phyloP scores from a whole-genome alignment of 2,113 vertebrate genomes.

The Xenotilapia longispinis region DNA sequence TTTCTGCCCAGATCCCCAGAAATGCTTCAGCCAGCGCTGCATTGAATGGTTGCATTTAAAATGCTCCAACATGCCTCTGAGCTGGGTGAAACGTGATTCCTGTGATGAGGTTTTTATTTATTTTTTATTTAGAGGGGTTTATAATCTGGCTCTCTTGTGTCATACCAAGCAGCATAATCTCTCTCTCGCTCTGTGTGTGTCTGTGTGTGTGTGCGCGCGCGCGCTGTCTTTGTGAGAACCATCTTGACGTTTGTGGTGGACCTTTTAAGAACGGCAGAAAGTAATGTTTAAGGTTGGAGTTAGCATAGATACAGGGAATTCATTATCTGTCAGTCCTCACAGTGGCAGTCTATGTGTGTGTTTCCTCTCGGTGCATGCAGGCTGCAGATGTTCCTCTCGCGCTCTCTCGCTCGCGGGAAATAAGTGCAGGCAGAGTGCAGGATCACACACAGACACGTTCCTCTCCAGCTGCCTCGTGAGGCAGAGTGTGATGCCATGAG shows the following conservation, averaged over 20 bases:
- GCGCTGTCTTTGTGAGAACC: neutral
- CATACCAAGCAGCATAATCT: no score
- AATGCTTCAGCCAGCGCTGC: no score
- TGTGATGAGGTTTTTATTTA: no score
- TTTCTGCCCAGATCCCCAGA: no score
- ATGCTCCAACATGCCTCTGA: no score
- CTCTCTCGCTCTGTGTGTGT: no score
- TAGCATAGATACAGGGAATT: neutral
- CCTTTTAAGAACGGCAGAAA: neutral
- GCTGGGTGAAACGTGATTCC: no score
- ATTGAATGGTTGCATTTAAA: no score
- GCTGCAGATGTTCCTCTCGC: constrained; percentile 16
- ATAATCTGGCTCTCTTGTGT: no score
- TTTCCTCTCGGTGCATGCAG: neutral
- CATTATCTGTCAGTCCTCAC: neutral
- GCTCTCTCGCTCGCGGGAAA: neutral
- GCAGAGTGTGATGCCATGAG: constrained; percentile 15
- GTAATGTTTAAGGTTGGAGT: neutral
- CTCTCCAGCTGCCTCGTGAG: neutral
- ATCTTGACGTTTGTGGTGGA: neutral
- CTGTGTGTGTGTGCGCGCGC: fast-evolving
- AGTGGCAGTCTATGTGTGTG: neutral
- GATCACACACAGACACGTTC: neutral
- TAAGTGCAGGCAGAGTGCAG: neutral
- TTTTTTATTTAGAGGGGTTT: no score